A percentile compares a stretch with the other conserved stretches of the same genome.
These are phyloP conservation scores for Brenthis daphne DNA, from an alignment of 2,888 invertebrate genomes.

Conservation along the genomic window DNA sequence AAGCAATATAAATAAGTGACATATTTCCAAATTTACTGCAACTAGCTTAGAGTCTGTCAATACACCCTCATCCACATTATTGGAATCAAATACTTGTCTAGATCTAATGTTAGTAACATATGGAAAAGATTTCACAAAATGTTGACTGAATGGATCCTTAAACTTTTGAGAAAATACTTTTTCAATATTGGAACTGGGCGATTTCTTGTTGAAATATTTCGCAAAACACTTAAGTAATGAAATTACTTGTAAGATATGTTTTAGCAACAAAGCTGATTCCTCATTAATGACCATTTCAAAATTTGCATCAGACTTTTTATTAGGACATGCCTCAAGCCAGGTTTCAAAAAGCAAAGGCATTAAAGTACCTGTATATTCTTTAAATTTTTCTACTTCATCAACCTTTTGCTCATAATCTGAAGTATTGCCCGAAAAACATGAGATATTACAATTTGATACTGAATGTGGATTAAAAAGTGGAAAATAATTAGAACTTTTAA, in stretches of 20 bases:
- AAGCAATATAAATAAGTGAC: constrained; percentile 73
- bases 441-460: constrained; percentile 62
- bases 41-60: constrained; percentile 68
- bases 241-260: constrained; percentile 84
- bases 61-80: constrained; percentile 52
- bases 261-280: constrained; percentile 85
- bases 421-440: constrained; percentile 70
- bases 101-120: constrained; percentile 74
- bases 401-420: constrained; percentile 55
- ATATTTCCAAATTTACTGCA: constrained; percentile 65
- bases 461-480: constrained; percentile 61
- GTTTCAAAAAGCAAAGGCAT: constrained; percentile 91
- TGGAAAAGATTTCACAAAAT: constrained; percentile 83
- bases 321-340: constrained; percentile 90
- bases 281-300: constrained; percentile 79
- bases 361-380: constrained; percentile 84
- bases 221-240: constrained; percentile 80
- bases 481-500: constrained; percentile 55
- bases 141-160: constrained; percentile 76
- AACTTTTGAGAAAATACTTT: constrained; percentile 79
- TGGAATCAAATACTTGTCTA: constrained; percentile 51
- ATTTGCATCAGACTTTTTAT: constrained; percentile 58
- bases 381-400: constrained; percentile 77
- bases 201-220: constrained; percentile 57
- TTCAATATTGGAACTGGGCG: constrained; percentile 66